Conservation (phyloP, 2,888 invertebrate genomes). For the Nomada ruficornis region DNA sequence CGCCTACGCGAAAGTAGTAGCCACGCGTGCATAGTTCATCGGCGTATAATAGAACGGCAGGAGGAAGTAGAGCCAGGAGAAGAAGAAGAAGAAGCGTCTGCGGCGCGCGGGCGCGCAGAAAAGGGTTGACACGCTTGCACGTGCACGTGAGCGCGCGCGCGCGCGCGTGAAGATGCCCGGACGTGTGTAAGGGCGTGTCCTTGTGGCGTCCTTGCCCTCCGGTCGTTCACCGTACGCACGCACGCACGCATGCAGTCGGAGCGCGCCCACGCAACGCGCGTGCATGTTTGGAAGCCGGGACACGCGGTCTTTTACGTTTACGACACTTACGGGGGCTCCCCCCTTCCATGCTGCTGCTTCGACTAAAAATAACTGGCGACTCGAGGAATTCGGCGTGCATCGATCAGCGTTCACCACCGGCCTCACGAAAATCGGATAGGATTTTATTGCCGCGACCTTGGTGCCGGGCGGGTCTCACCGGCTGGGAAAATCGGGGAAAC, state of each 20-base stretch:
- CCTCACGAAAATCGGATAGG: conserved; percentile 41
- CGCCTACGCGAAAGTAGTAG: conserved; percentile 5
- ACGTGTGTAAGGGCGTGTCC: conserved; percentile 78
- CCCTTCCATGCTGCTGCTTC: conserved; percentile 41
- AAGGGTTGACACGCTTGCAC: conserved; percentile 56
- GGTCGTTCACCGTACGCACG: conserved; percentile 80
- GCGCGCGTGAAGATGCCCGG: conserved; percentile 35
- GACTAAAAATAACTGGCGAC: conserved; percentile 77
- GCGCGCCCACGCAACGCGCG: conserved; percentile 60
- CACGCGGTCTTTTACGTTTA: conserved; percentile 78
- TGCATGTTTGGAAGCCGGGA: conserved; percentile 69
- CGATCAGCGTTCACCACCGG: conserved; percentile 61
- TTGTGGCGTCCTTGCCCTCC: conserved; percentile 83
- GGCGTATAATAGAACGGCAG: conserved; percentile 29
- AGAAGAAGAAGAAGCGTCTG: not conserved
- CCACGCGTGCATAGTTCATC: conserved; percentile 40
- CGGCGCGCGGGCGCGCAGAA: conserved; percentile 27
- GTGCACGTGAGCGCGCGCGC: conserved; percentile 30
- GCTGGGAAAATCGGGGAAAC: no score
- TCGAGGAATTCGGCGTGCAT: conserved; percentile 73
- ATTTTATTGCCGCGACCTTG: conserved; percentile 33
- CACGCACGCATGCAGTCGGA: conserved; percentile 44
- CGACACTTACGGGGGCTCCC: conserved; percentile 67
- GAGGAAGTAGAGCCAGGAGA: not conserved
- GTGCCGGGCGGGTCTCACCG: not conserved